Base-by-base conservation (phyloP, 92 coral and sea anemone species). In the Anthopleura xanthogrammica region DNA sequence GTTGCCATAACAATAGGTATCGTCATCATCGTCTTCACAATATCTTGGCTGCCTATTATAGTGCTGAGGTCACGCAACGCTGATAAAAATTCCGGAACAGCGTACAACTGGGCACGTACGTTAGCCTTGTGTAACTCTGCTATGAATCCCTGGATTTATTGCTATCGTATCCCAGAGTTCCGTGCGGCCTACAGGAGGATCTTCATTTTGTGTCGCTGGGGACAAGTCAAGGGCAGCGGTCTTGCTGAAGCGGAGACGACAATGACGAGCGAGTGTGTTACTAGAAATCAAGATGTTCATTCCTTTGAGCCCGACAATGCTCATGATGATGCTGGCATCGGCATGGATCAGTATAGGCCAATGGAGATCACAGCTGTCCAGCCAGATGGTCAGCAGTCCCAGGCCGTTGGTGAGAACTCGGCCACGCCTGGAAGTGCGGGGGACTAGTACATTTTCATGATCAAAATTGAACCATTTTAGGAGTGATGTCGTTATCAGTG, bases 91-190 rank as follows among this genome's bases (percentile, higher is more conserved):
- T 83, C 85, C 24, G 94, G 95, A 16, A 82, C 87, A 19, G 93
- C 90, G 0, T 93, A 93, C 80, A 93, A 91, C 87, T 93, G 98
- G 98, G 98, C 95, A 42, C 88, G 98, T 3, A 90, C 98, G 0
- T 78, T 93, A 3, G 92, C 95, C 42, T 83, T 93, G 54, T 89
- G 92, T 79, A 91, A 91, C 79, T 91, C 95, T 14, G 95, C 98
- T 3, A 77, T 90, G 81, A 93, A 93, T 46, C 98, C 95, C 2
- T 93, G 93, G 95, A 89, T 93, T 70, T 93, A 93, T 60, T 93
- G 98, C 52, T 87, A 75, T 55, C 88, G 98, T 10, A 91, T 89
- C 81, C 86, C 85, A 36, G 95, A 91, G 60, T 93, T 91, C 88
- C 95, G 95, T 83, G 80, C 82, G 2, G 86, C 93, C 13, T 93